Evolutionary conservation across 2,888 invertebrate genomes (phyloP).

Genomic region (Petrophora chlorosata): DNA sequence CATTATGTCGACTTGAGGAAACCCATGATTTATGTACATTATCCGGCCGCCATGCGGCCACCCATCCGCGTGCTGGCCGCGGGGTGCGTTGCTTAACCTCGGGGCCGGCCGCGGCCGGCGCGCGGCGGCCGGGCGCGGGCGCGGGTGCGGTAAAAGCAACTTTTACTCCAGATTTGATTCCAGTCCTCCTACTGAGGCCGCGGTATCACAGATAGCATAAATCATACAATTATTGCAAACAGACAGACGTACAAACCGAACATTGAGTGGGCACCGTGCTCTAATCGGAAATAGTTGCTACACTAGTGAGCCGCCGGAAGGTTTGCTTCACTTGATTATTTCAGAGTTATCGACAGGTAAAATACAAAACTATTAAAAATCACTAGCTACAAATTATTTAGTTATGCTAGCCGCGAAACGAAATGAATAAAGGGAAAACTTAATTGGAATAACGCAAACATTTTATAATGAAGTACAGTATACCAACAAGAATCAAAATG

Average conservation of each 20-base stretch:
- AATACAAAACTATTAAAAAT: too few relatives aligned
- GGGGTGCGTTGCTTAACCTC: slow-evolving; percentile 5
- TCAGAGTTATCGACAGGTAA: too few relatives aligned
- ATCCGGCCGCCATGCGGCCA: background rate
- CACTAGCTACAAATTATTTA: too few relatives aligned
- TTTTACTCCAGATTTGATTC: slow-evolving; percentile 1
- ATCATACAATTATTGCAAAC: slow-evolving; percentile 4
- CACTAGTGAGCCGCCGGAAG: too few relatives aligned
- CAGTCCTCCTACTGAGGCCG: slow-evolving; percentile 9
- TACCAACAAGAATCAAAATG: too few relatives aligned
- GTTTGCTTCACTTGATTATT: too few relatives aligned
- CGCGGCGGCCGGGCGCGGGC: background rate
- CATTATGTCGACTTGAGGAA: too few relatives aligned
- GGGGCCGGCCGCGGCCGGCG: too few relatives aligned
- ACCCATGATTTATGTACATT: background rate
- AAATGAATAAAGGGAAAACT: too few relatives aligned
- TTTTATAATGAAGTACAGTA: too few relatives aligned
- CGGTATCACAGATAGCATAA: slow-evolving; percentile 1
- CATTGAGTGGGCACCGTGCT: slow-evolving; percentile 1
- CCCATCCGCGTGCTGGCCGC: background rate
- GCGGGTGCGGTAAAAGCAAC: background rate
- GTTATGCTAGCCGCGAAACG: too few relatives aligned
- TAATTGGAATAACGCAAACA: too few relatives aligned
- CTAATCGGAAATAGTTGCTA: background rate
- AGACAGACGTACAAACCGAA: slow-evolving; percentile 3